Evolutionary conservation across 1,140 invertebrate genomes (phyloP).

Genomic region (Cepaea nemoralis): DNA sequence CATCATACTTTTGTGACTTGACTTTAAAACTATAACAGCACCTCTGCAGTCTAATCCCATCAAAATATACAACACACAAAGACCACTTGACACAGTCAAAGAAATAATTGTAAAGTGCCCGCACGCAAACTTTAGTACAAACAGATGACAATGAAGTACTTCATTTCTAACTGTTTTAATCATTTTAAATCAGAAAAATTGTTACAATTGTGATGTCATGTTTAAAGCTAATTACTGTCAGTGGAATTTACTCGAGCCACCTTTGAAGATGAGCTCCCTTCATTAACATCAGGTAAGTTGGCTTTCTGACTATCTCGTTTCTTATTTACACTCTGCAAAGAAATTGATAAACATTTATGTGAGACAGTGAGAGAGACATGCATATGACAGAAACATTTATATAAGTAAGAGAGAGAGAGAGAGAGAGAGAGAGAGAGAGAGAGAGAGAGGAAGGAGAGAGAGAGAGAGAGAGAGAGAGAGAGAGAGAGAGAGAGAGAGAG

Average conservation of each 20-base stretch:
- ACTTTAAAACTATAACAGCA: too few species aligned
- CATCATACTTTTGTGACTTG: too few species aligned
- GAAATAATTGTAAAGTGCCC: background rate
- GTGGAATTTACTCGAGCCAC: conserved; percentile 51
- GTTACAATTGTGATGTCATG: background rate
- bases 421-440: too few species aligned
- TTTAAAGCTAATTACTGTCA: conserved; percentile 47
- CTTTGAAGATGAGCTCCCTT: conserved; percentile 55
- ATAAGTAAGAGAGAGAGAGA: too few species aligned
- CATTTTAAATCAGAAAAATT: background rate
- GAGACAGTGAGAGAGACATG: too few species aligned
- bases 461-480: too few species aligned
- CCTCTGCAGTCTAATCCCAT: too few species aligned
- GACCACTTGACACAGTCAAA: background rate
- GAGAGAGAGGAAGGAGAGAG: too few species aligned
- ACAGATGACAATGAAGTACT: background rate
- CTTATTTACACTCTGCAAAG: conserved; percentile 60
- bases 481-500: too few species aligned
- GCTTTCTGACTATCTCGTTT: conserved; percentile 63
- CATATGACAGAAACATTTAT: too few species aligned
- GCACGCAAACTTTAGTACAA: background rate
- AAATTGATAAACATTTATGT: too few species aligned
- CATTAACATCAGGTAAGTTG: conserved; percentile 52
- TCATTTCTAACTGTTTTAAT: background rate
- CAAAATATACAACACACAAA: background rate